Percentiles rank a stretch among this genome's conserved stretches.
phyloP scores from a whole-genome alignment of 2,113 vertebrate species.

The Thinocorus orbignyianus region DNA sequence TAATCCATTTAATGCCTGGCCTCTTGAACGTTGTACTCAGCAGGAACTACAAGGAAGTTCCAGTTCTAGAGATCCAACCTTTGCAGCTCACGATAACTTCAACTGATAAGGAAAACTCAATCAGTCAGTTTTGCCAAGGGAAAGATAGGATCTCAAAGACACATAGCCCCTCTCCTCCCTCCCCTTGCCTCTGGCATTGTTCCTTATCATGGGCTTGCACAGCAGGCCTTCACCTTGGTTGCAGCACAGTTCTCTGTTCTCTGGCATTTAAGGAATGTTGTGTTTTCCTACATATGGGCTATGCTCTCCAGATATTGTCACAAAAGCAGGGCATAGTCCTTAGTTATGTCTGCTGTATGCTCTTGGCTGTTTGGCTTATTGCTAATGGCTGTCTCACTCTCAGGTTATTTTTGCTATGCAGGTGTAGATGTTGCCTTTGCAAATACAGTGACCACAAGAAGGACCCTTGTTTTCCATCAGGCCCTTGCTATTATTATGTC shows the following conservation, averaged over 20 bases:
- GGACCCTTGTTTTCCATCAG: not conserved
- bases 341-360: not conserved
- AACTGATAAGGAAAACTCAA: conserved; percentile 45
- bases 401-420: not conserved
- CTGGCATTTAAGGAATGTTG: not conserved
- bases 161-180: not conserved
- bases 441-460: not conserved
- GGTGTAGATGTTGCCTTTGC: not conserved
- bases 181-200: not conserved
- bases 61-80: conserved; percentile 28
- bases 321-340: not conserved
- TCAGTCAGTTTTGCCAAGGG: conserved; percentile 1
- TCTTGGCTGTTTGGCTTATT: not conserved
- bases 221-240: not conserved
- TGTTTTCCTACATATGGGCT: not conserved
- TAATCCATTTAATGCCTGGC: conserved; percentile 51
- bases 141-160: conserved; percentile 41
- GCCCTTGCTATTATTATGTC: not conserved
- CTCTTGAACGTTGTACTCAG: conserved; percentile 12
- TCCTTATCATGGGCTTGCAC: not conserved
- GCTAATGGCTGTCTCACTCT: not conserved
- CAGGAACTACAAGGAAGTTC: conserved; percentile 42
- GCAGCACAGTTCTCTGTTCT: not conserved
- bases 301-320: not conserved
- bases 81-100: not conserved